phyloP scores from a whole-genome alignment of 2,797 vertebrate genomes.

The Molossus molossus region DNA sequence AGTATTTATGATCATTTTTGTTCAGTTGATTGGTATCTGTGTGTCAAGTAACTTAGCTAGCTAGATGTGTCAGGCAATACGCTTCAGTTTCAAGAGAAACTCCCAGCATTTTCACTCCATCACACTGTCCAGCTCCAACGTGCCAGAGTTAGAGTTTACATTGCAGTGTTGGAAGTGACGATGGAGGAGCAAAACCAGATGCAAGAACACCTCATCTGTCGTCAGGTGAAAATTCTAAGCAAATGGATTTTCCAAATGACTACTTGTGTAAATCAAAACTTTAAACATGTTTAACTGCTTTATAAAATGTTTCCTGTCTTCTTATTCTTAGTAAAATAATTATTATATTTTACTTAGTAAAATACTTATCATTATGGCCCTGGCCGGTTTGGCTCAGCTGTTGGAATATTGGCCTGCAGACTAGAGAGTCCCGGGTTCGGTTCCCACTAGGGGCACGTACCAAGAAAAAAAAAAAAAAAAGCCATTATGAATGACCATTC shows the following conservation, averaged over 20 bases:
- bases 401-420: no score
- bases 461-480: no score
- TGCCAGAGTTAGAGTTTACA: not conserved
- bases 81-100: slow-evolving; percentile 31
- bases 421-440: no score
- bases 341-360: not conserved
- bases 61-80: not conserved
- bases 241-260: slow-evolving; percentile 21
- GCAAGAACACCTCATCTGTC: not conserved
- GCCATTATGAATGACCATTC: not conserved
- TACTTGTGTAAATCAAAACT: slow-evolving; percentile 42
- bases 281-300: not conserved
- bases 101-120: not conserved
- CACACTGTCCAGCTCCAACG: not conserved
- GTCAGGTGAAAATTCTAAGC: slow-evolving; percentile 24
- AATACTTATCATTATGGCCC: no score
- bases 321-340: slow-evolving; percentile 36
- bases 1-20: not conserved
- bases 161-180: not conserved
- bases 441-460: no score
- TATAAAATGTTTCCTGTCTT: not conserved
- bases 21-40: slow-evolving; percentile 26
- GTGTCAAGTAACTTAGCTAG: slow-evolving; percentile 21
- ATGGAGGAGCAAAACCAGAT: slow-evolving; percentile 26
- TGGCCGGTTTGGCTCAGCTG: no score